Evolutionary conservation across 2,888 invertebrate species (phyloP), one percentile per base, ranked within the genome.

Genomic region (Neocrepidodera transversa): DNA sequence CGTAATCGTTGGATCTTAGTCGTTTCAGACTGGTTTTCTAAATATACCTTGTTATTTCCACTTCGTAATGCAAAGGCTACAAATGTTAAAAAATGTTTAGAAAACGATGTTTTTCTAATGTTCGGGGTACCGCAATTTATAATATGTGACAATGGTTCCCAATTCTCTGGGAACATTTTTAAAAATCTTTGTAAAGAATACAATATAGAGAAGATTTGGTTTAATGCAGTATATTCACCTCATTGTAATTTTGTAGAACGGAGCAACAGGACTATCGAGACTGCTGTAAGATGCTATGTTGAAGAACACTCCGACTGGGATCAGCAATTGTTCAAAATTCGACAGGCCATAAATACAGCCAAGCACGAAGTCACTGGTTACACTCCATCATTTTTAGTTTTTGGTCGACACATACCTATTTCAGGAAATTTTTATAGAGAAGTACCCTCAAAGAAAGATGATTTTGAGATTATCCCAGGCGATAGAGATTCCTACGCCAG

Each of bases 191-290:
- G 49, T 10, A 13, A 57, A 16, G 35, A 49, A 35, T 61, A 58
- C 28, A 23, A 58, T 2, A 57, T 63, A 1, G 38, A 54, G 23
- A 59, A n/a, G n/a, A n/a, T n/a, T n/a, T n/a, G n/a, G 51, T 65
- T 55, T 40, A 74, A 67, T 13, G 64, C 70, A 0, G 26, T 58
- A 2, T 75, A 77, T 54, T 66, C 71, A 11, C 74, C 75, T 0
- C 75, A 76, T 53, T 59, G 65, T 1, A 76, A 76, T 49, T 71
- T n/a, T n/a, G n/a, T n/a, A n/a, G n/a, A n/a, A n/a, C n/a, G n/a
- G n/a, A n/a, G n/a, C n/a, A n/a, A n/a, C n/a, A n/a, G n/a, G n/a
- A n/a, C n/a, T n/a, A n/a, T n/a, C n/a, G n/a, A n/a, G n/a, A n/a
- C n/a, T n/a, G n/a, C n/a, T n/a, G n/a, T n/a, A n/a, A n/a, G n/a